Evolutionary conservation across 2,888 invertebrate genomes (phyloP).

Genomic region (Chymomyza amoena): DNA sequence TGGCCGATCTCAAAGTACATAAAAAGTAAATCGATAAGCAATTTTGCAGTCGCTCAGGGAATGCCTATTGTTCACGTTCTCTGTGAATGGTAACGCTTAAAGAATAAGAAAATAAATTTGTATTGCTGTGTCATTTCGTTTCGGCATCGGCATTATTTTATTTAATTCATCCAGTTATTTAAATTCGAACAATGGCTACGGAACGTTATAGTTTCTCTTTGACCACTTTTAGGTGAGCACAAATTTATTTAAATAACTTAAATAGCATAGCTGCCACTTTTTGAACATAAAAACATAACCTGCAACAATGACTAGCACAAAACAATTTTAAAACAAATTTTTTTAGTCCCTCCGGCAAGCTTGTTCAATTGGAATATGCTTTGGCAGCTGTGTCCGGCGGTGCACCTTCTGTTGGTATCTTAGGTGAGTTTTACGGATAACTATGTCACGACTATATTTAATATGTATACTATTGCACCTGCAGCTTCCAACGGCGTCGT

Average conservation of each 20-base stretch:
- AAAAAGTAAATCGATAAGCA: not conserved
- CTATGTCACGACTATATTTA: not conserved
- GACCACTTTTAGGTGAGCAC: constrained; percentile 84
- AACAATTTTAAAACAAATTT: constrained; percentile 28
- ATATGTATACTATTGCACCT: not conserved
- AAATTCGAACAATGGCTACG: constrained; percentile 85
- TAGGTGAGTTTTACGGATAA: constrained; percentile 82
- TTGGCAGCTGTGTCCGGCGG: constrained; percentile 98
- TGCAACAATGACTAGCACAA: constrained; percentile 66
- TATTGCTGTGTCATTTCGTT: constrained; percentile 73
- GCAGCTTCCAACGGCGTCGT: constrained; percentile 98
- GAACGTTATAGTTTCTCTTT: constrained; percentile 98
- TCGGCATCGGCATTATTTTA: constrained; percentile 50
- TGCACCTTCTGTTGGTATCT: constrained; percentile 98
- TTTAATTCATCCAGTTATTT: constrained; percentile 22
- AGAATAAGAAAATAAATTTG: not conserved
- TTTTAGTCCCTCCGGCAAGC: constrained; percentile 96
- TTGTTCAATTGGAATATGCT: constrained; percentile 99
- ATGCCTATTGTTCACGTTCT: not conserved
- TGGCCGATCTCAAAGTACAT: not conserved
- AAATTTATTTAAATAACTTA: not conserved
- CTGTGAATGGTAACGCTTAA: not conserved
- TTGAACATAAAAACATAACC: constrained; percentile 39
- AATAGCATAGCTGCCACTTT: not conserved
- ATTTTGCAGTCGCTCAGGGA: not conserved